These are phyloP conservation scores for Spatulosminthurus flaviceps DNA, from an alignment of 2,888 invertebrate species.

Conservation along the genomic window DNA sequence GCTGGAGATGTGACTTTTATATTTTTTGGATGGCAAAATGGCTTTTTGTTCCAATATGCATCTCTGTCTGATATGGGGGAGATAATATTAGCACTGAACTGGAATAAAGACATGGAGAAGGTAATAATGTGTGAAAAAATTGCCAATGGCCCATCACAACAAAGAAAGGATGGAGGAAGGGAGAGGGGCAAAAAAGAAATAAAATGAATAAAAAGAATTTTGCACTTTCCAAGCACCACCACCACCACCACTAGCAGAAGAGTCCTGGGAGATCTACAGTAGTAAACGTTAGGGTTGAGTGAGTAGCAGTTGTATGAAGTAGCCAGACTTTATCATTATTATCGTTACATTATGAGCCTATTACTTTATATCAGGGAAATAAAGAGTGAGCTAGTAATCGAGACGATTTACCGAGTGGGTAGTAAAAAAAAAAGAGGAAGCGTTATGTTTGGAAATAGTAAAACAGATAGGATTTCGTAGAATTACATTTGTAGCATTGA, in stretches of 20 bases:
- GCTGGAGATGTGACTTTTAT: too few species aligned
- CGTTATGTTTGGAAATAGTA: conserved; percentile 29
- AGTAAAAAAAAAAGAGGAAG: conserved; percentile 22
- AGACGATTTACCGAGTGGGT: conserved; percentile 12
- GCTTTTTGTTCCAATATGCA: too few species aligned
- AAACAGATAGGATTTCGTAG: conserved; percentile 44
- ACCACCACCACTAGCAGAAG: too few species aligned
- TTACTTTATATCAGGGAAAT: conserved; percentile 22
- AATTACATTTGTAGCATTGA: conserved; percentile 49
- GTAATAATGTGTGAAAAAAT: too few species aligned
- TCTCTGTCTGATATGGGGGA: too few species aligned
- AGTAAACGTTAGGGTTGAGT: conserved; percentile 12
- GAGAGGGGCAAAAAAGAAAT: not conserved
- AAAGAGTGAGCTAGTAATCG: conserved; percentile 8
- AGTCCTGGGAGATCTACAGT: not conserved
- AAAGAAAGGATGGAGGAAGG: not conserved
- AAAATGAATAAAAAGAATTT: not conserved
- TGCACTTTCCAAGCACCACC: too few species aligned
- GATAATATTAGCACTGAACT: too few species aligned
- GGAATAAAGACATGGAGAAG: too few species aligned
- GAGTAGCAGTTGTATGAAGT: conserved; percentile 8
- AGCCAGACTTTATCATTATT: conserved; percentile 6
- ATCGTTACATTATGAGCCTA: conserved; percentile 14
- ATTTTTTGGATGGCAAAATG: too few species aligned
- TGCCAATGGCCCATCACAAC: too few species aligned